Evolutionary conservation across 2,113 vertebrate species (phyloP), one percentile per base, ranked within the genome.

Genomic region (Scophthalmus maximus): DNA sequence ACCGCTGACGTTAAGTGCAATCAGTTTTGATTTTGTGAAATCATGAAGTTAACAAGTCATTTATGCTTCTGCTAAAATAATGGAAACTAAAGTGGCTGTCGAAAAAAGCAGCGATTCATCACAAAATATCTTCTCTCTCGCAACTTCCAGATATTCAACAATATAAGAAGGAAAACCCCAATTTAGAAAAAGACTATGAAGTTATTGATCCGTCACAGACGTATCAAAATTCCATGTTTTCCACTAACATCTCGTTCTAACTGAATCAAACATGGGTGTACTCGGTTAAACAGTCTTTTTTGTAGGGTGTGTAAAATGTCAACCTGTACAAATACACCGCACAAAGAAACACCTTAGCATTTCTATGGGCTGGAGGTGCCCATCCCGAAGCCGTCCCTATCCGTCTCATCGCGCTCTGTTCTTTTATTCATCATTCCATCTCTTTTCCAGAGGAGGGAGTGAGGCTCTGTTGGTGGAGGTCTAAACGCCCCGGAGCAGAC

Each of bases 361-460:
- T 79, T 87, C 79, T 50, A 76, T 2, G 3, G 26, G 51, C 51
- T 50, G 64, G 75, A 81, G 69, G 68, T 30, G 42, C 60, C 80
- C 62, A 27, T 78, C 57, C 79, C 60, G 30, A 47, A 62, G 83
- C 77, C n/a, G n/a, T 80, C 81, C 81, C 85, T 79, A 83, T 90
- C 82, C 68, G 60, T 81, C 74, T 60, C 72, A 51, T 66, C 6
- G 63, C 12, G 0, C 73, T 78, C 76, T 79, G 65, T 86, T 87
- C 85, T 87, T 88, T 87, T 88, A 87, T 89, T 88, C 81, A 85
- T 84, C 79, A 67, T 12, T 74, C 71, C 62, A 26, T 73, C 75
- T 75, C 86, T 85, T 78, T 81, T 67, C 82, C 82, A 3, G n/a
- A n/a, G n/a, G 58, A 10, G 25, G 25, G 57, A 80, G 79, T 78